Evolutionary conservation across 2,113 vertebrate genomes (phyloP).

Genomic region (Salvator merianae): DNA sequence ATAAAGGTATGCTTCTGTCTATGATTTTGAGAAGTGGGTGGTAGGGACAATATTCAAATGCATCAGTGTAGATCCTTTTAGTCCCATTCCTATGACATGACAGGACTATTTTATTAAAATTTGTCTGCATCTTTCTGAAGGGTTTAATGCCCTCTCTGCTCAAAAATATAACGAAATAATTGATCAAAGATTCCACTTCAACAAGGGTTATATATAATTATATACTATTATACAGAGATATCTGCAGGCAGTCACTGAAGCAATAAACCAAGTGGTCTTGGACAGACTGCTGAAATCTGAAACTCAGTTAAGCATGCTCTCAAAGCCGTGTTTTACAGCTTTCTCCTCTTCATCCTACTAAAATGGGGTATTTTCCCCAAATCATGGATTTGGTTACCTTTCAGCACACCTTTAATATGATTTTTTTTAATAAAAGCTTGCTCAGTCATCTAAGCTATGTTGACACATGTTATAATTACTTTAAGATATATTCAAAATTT

Average conservation of each 20-base stretch:
- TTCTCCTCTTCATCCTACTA: neutral
- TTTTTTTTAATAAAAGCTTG: neutral
- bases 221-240: neutral
- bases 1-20: too few species aligned
- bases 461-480: slow-evolving; percentile 2
- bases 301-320: neutral
- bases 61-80: too few species aligned
- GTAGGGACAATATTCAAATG: too few species aligned
- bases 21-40: too few species aligned
- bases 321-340: neutral
- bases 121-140: too few species aligned
- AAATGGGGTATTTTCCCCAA: neutral
- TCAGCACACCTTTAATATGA: neutral
- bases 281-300: neutral
- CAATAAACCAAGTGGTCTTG: neutral
- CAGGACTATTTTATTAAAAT: too few species aligned
- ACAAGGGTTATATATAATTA: neutral
- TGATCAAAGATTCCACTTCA: neutral
- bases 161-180: neutral
- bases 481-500: slow-evolving; percentile 14
- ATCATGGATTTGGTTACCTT: neutral
- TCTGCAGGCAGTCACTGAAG: neutral
- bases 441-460: neutral
- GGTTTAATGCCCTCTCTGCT: too few species aligned
- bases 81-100: too few species aligned